phyloP scores from a whole-genome alignment of 2,113 vertebrate species.

The Girardinichthys multiradiatus region DNA sequence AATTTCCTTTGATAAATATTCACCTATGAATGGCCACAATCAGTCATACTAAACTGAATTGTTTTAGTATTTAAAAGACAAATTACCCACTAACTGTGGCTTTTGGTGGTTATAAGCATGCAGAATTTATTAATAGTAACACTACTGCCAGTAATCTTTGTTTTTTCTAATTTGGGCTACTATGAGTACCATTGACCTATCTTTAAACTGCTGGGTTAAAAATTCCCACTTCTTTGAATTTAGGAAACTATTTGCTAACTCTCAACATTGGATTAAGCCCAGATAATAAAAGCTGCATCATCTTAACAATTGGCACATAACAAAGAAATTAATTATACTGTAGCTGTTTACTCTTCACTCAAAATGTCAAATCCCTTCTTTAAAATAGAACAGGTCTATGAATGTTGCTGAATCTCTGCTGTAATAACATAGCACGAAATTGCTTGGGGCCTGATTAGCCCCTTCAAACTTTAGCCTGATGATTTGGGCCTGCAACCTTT shows the following conservation, averaged over 20 bases:
- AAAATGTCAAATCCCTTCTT: background rate
- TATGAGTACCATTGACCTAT: background rate
- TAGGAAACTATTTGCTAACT: background rate
- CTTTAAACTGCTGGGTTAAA: background rate
- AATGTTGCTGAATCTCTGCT: conserved; percentile 7
- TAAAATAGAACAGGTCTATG: background rate
- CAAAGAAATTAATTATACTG: conserved; percentile 1
- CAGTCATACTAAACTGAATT: background rate
- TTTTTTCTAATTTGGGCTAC: background rate
- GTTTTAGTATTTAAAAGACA: background rate
- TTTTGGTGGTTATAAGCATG: background rate
- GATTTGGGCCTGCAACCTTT: conserved; percentile 52
- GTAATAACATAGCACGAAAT: conserved; percentile 13
- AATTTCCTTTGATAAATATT: background rate
- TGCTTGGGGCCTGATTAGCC: conserved; percentile 32
- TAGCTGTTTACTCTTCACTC: background rate
- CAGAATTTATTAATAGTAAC: background rate
- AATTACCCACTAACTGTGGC: background rate
- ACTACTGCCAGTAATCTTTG: background rate
- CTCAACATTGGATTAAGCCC: background rate
- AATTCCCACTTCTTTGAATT: background rate
- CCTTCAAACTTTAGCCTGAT: conserved; percentile 57
- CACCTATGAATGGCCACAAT: background rate
- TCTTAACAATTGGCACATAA: background rate
- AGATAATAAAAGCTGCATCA: background rate